Evolutionary conservation across 1,140 invertebrate species (phyloP).

Genomic region (Capitella teleta): DNA sequence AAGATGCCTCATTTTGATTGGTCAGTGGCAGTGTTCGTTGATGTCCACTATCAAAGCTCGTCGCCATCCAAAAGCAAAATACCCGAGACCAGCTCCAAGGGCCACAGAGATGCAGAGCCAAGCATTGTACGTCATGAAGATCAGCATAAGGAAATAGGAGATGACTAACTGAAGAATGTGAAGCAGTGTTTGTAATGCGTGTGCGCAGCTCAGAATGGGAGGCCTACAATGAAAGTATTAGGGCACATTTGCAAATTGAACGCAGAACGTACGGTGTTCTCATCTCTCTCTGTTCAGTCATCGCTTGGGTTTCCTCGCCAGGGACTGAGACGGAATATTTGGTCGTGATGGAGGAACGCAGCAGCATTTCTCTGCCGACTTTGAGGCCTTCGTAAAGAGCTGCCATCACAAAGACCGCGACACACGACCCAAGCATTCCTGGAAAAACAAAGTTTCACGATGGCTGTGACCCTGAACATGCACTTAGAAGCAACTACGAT

Average conservation of each 20-base stretch:
- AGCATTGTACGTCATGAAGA: constrained; percentile 97
- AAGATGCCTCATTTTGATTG: no score
- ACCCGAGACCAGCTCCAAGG: constrained; percentile 74
- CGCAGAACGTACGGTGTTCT: no score
- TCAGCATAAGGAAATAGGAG: constrained; percentile 89
- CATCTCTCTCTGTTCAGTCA: no score
- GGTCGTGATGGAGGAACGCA: constrained; percentile 9
- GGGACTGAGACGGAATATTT: background rate
- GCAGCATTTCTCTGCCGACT: constrained; percentile 16
- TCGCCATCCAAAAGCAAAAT: constrained; percentile 89
- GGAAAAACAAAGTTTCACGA: background rate
- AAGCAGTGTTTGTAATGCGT: constrained; percentile 74
- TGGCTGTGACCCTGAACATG: background rate
- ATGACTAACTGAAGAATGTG: constrained; percentile 81
- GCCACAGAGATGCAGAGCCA: constrained; percentile 86
- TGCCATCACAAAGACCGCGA: constrained; percentile 14
- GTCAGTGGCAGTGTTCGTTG: constrained; percentile 88
- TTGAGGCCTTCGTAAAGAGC: constrained; percentile 18
- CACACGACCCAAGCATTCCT: constrained; percentile 14
- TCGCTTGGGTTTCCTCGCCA: background rate
- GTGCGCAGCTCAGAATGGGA: constrained; percentile 28
- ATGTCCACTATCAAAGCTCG: constrained; percentile 80
- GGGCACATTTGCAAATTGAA: no score
- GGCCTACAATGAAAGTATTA: background rate
- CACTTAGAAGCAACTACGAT: background rate